These are phyloP conservation scores for Peromyscus melanophrys DNA, from an alignment of 2,797 vertebrate genomes.

Conservation along the genomic window DNA sequence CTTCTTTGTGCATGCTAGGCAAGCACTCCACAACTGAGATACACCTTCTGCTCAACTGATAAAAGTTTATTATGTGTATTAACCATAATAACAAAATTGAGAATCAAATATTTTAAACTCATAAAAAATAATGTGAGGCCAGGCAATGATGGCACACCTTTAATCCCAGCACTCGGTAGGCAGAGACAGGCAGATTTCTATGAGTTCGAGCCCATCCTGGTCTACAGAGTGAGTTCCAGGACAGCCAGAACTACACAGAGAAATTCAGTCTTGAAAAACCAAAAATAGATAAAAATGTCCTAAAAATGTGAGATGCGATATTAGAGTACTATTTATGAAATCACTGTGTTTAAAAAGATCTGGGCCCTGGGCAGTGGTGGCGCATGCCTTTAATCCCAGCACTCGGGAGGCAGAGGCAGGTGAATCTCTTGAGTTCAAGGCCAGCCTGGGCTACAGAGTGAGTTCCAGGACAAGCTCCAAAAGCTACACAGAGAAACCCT, in stretches of 20 bases:
- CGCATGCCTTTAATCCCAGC: background rate
- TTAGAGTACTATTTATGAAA: conserved; percentile 2
- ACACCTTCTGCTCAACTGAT: background rate
- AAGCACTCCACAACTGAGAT: background rate
- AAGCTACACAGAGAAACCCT: no score
- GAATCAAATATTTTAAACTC: conserved; percentile 39
- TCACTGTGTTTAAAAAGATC: background rate
- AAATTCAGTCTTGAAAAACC: background rate
- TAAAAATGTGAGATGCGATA: conserved; percentile 3
- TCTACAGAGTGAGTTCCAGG: background rate
- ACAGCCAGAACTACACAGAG: background rate
- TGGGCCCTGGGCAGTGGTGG: background rate
- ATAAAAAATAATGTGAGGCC: background rate
- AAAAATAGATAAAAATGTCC: background rate
- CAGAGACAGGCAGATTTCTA: background rate
- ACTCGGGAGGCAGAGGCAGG: background rate
- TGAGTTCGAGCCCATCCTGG: background rate
- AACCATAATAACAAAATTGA: background rate
- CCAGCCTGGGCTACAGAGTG: background rate
- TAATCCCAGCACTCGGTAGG: background rate
- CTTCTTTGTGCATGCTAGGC: conserved; percentile 21
- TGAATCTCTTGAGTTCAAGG: background rate
- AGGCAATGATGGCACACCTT: background rate
- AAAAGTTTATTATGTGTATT: conserved; percentile 5
- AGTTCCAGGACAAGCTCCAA: no score